Evolutionary conservation across 2,888 invertebrate species (phyloP), one percentile per base, ranked within the genome.

Genomic region (Cactoblastis cactorum): DNA sequence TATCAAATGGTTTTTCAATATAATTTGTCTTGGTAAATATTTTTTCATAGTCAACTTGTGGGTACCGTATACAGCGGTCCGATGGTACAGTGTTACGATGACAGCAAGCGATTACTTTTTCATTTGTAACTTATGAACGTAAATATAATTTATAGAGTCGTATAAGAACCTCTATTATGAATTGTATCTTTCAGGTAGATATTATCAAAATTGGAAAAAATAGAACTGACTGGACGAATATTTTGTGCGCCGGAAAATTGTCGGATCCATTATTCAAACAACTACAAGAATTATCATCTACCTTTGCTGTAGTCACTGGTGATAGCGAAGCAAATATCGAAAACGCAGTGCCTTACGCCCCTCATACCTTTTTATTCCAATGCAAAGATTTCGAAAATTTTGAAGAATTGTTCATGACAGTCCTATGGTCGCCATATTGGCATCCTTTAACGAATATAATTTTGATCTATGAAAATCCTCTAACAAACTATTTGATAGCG

Each of bases 381-480:
- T 74, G 68, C 38, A 35, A 32, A 4, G 58, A 67, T 43, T 63
- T 69, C 19, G 51, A 59, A 19, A 63, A 74, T 18, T 74, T 77
- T 54, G 70, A 74, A 61, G 50, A 58, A 1, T 61, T 65, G 9
- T 49, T 79, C 15, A 58, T 51, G 1, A 71, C 66, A 54, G 50
- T 57, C 2, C 51, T 63, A 1, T 48, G 52, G 1, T 47, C 59
- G 4, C 69, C 73, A 0, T 73, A 70, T 46, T 80, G 75, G 76
- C 72, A 80, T 56, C 68, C 78, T 8, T 63, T 65, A 2, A 56
- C 75, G 4, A 65, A 74, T 50, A 54, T 74, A 2, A 64, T 77
- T 28, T 49, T 80, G 15, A 65, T 71, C 41, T 71, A 67, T 49
- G 66, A 67, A 24, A 54, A 49, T 6, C 24, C 52, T 2, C 19